Conservation (phyloP, 1,140 invertebrate genomes). For the Cydia amplana region DNA sequence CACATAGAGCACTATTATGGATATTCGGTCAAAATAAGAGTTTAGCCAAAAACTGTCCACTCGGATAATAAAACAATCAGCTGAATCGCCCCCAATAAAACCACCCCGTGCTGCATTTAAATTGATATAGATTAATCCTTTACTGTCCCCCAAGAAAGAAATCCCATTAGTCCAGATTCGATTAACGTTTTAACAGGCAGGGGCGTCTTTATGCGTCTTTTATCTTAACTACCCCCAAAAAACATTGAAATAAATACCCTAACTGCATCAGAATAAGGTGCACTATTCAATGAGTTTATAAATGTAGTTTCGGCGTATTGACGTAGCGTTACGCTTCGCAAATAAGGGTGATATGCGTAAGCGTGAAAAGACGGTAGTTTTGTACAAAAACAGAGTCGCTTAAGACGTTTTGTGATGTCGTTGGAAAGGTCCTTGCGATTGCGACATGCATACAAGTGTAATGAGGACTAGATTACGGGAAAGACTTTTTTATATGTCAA, state of each 20-base stretch:
- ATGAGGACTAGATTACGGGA: conserved; percentile 10
- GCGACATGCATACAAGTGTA: conserved; percentile 15
- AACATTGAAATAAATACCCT: neutral
- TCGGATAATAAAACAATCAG: conserved; percentile 31
- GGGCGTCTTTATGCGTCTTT: neutral
- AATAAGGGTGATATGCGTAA: conserved; percentile 8
- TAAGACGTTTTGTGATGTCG: neutral
- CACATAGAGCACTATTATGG: too few species aligned
- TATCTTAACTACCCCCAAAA: neutral
- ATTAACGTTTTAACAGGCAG: conserved; percentile 73
- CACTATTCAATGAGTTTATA: neutral
- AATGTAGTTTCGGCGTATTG: neutral
- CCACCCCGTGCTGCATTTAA: conserved; percentile 69
- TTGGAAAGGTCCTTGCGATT: neutral
- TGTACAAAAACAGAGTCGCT: neutral
- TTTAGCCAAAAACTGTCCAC: conserved; percentile 10
- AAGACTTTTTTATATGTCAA: neutral
- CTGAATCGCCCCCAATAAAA: conserved; percentile 28
- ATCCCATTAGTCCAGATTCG: conserved; percentile 77
- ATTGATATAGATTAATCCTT: conserved; percentile 80
- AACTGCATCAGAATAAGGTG: neutral
- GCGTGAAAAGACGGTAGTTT: neutral
- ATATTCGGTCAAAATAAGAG: neutral
- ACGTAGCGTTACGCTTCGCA: neutral
- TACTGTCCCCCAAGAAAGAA: conserved; percentile 77